Evolutionary conservation across 1,140 invertebrate species (phyloP), one percentile per base, ranked within the genome.

Genomic region (Temnothorax nylanderi): DNA sequence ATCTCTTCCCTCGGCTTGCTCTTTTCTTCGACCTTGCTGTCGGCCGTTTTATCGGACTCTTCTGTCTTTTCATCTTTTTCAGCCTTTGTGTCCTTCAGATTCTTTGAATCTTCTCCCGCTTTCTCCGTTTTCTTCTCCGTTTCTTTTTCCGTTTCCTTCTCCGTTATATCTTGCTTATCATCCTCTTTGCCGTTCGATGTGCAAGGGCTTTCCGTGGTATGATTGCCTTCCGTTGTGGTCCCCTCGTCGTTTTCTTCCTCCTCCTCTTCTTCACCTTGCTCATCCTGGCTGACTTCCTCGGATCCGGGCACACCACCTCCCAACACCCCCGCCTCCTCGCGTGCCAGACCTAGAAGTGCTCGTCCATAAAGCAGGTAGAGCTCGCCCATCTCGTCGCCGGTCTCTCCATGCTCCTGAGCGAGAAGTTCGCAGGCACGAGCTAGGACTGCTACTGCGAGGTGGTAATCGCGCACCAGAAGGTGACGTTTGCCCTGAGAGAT

Each of bases 311-410:
- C 95, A 60, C 96, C 97, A 92, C 97, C 97, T 6, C 97, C 98
- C 5, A 99, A 94, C 2, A 98, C 97, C 51, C 97, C 97, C 90
- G 96, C 96, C 92, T 99, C 98, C 91, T 97, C 97, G 91, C 98
- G 96, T 0, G 98, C 97, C 51, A 98, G 93, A 84, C 98, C 98
- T 26, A 99, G 95, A 5, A 99, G 95, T 4, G 98, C 97, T 93
- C 97, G 97, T 0, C 98, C 98, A 94, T 97, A 97, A 67, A 96
- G 96, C 86, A 98, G 97, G 94, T 99, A 99, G 13, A 97, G 97
- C 71, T 98, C 98, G 16, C 96, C 98, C 93, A 97, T 97, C 92
- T 98, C 97, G 88, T 97, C 96, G 0, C 97, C 97, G 13, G 96
- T 96, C 74, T 98, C 97, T 2, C 98, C 98, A 95, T 97, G 97